These are phyloP conservation scores for Nannoperca australis DNA, from an alignment of 2,797 vertebrate genomes.

Conservation along the genomic window DNA sequence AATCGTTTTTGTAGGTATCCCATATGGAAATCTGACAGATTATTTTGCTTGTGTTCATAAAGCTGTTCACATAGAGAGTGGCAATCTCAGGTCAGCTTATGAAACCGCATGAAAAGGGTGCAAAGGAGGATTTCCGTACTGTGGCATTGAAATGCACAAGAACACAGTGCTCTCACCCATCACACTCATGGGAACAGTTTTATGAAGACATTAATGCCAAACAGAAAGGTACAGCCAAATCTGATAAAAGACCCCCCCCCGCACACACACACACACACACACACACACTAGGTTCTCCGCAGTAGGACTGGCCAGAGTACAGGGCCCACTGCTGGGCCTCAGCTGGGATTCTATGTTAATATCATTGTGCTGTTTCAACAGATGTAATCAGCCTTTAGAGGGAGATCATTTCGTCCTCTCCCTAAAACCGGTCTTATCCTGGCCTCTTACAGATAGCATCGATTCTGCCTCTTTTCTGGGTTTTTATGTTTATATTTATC, in stretches of 20 bases:
- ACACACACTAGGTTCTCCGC: slow-evolving; percentile 3
- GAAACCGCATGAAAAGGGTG: neutral
- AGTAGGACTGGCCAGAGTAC: slow-evolving; percentile 16
- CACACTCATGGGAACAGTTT: slow-evolving; percentile 9
- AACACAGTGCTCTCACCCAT: slow-evolving; percentile 8
- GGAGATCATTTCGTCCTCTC: slow-evolving; percentile 69
- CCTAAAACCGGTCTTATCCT: slow-evolving; percentile 62
- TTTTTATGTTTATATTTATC: slow-evolving; percentile 76
- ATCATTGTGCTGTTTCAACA: slow-evolving; percentile 66
- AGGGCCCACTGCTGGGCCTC: slow-evolving; percentile 33
- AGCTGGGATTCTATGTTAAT: slow-evolving; percentile 68
- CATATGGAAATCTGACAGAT: neutral
- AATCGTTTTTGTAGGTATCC: neutral
- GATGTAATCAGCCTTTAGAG: slow-evolving; percentile 68
- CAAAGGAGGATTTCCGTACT: neutral
- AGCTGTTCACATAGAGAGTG: neutral
- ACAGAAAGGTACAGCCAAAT: slow-evolving; percentile 42
- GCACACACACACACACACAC: slow-evolving; percentile 12
- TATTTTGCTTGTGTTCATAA: neutral
- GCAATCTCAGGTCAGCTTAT: slow-evolving; percentile 12
- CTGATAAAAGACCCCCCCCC: slow-evolving; percentile 36
- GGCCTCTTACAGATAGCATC: slow-evolving; percentile 63
- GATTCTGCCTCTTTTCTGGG: slow-evolving; percentile 59
- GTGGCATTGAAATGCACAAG: slow-evolving; percentile 4
- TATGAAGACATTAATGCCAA: slow-evolving; percentile 40